Evolutionary conservation across 2,797 vertebrate genomes (phyloP).

Genomic region (Pseudotriccus pelzelni): DNA sequence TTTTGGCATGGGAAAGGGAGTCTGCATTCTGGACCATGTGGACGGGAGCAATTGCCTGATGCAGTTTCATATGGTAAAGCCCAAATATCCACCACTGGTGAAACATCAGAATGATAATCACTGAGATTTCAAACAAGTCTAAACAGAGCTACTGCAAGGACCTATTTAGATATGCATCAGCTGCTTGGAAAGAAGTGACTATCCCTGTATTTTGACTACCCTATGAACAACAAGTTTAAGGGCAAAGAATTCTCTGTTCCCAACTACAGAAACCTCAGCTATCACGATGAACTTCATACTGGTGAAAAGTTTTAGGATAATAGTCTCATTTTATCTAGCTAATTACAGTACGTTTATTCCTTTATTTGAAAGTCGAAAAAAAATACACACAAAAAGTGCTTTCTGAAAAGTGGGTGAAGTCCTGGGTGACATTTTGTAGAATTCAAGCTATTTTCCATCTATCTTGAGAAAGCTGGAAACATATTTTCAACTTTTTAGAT

Average conservation of each 20-base stretch:
- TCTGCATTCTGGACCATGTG: neutral
- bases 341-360: neutral
- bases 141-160: neutral
- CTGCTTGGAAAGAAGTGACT: neutral
- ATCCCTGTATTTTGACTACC: neutral
- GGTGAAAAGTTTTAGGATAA: neutral
- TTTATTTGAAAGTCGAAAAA: neutral
- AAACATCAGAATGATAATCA: neutral
- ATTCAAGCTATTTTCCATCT: neutral
- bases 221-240: neutral
- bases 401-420: neutral
- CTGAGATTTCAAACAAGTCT: neutral
- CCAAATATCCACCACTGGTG: neutral
- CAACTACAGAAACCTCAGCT: neutral
- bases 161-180: neutral
- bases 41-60: neutral
- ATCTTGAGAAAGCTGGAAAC: neutral
- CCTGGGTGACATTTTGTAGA: neutral
- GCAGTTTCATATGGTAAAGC: neutral
- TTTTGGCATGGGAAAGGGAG: neutral
- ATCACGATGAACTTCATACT: neutral
- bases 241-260: neutral
- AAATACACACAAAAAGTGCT: neutral
- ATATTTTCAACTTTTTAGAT: neutral
- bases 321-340: neutral